Conservation (phyloP, 2,113 vertebrate species). For the Thunnus thynnus region DNA sequence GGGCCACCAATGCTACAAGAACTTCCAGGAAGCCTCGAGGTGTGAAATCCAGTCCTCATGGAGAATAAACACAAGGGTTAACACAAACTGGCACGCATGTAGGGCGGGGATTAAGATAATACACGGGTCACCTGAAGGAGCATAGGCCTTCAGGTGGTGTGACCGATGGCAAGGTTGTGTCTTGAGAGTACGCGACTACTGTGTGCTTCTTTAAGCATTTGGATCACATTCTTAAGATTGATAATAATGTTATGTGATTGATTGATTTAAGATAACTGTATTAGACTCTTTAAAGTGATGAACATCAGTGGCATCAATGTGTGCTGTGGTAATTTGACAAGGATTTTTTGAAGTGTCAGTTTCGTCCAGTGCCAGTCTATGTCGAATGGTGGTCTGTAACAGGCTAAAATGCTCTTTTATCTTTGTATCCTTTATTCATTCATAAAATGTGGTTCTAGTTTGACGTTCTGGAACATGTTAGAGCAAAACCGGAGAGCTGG, state of each 20-base stretch:
- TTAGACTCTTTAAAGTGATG: constrained; percentile 27
- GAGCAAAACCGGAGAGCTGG: constrained; percentile 34
- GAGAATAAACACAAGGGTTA: constrained; percentile 53
- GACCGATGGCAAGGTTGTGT: not conserved
- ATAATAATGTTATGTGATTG: not conserved
- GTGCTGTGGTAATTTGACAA: constrained; percentile 59
- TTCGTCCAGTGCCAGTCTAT: constrained; percentile 52
- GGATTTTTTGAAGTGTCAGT: constrained; percentile 60
- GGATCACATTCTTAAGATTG: not conserved
- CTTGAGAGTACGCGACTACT: not conserved
- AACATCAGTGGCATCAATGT: constrained; percentile 22
- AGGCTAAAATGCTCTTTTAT: constrained; percentile 72
- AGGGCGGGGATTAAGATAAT: constrained; percentile 22
- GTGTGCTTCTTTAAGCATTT: not conserved
- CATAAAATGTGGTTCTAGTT: constrained; percentile 80
- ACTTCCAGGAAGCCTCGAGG: constrained; percentile 47
- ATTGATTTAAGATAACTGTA: constrained; percentile 22
- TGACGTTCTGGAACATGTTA: constrained; percentile 77
- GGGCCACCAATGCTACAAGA: constrained; percentile 22
- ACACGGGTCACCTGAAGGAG: constrained; percentile 25
- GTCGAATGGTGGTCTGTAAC: constrained; percentile 62
- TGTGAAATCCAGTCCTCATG: constrained; percentile 56
- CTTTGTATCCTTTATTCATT: constrained; percentile 69
- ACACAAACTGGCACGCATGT: constrained; percentile 15
- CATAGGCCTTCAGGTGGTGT: not conserved